These are phyloP conservation scores for Brienomyrus brachyistius DNA, from an alignment of 2,113 vertebrate genomes.

Conservation along the genomic window DNA sequence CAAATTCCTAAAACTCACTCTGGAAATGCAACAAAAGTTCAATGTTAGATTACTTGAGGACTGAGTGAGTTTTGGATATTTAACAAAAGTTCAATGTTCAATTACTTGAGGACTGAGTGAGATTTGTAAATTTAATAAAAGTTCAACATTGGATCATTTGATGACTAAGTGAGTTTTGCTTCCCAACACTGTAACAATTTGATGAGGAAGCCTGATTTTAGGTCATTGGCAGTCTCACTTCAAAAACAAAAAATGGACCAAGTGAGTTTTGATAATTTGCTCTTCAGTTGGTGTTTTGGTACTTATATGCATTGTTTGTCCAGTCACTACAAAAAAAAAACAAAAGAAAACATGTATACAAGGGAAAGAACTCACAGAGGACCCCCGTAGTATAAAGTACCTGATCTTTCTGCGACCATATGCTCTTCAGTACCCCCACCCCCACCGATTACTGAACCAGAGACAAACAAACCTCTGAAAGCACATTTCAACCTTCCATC, in stretches of 20 bases:
- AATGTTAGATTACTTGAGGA: neutral
- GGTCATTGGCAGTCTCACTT: neutral
- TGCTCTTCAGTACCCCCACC: neutral
- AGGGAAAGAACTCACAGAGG: neutral
- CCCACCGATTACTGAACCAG: neutral
- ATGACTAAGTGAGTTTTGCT: neutral
- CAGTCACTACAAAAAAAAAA: neutral
- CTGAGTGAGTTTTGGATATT: neutral
- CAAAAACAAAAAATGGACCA: neutral
- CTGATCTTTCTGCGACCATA: neutral
- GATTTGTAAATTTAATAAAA: neutral
- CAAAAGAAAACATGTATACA: neutral
- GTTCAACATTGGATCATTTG: neutral
- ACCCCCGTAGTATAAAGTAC: neutral
- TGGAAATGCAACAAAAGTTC: neutral
- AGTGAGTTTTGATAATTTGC: neutral
- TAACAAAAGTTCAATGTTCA: neutral
- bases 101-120: neutral
- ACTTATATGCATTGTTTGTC: neutral
- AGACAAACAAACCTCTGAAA: constrained; percentile 5
- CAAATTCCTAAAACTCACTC: neutral
- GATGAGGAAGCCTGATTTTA: neutral
- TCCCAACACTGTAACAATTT: neutral
- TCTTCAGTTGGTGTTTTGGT: neutral
- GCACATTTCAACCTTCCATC: neutral